These are phyloP conservation scores for Tipula unca DNA, from an alignment of 2,888 invertebrate genomes.

Conservation along the genomic window DNA sequence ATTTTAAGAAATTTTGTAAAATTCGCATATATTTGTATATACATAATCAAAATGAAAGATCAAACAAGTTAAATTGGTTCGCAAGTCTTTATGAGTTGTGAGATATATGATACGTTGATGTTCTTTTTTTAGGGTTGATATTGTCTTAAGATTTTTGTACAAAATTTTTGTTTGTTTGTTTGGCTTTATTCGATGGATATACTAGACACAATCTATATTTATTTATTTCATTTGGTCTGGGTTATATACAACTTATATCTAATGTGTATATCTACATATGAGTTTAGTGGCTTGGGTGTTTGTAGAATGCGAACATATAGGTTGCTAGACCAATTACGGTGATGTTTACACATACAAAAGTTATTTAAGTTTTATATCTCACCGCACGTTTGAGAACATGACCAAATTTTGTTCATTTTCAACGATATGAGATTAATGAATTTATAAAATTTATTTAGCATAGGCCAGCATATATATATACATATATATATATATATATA, in stretches of 20 bases:
- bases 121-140: neutral
- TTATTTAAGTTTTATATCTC: too few relatives aligned
- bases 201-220: neutral
- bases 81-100: neutral
- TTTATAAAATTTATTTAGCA: too few relatives aligned
- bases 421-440: too few relatives aligned
- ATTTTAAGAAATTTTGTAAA: neutral
- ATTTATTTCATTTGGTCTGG: neutral
- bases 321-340: neutral
- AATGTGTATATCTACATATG: neutral
- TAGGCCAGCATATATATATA: too few relatives aligned
- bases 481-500: too few relatives aligned
- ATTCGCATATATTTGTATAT: neutral
- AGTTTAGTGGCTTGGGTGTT: neutral
- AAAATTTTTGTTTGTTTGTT: neutral
- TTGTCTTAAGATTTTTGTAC: neutral
- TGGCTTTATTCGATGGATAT: neutral
- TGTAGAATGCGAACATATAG: neutral
- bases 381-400: too few relatives aligned
- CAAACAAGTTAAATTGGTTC: neutral
- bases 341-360: neutral
- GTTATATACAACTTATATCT: neutral
- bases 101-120: neutral
- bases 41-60: neutral
- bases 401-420: too few relatives aligned